Percentiles rank a stretch among this genome's conserved stretches.
Evolutionary conservation across 2,797 vertebrate species (phyloP).

Genomic region (Lagorchestes hirsutus): DNA sequence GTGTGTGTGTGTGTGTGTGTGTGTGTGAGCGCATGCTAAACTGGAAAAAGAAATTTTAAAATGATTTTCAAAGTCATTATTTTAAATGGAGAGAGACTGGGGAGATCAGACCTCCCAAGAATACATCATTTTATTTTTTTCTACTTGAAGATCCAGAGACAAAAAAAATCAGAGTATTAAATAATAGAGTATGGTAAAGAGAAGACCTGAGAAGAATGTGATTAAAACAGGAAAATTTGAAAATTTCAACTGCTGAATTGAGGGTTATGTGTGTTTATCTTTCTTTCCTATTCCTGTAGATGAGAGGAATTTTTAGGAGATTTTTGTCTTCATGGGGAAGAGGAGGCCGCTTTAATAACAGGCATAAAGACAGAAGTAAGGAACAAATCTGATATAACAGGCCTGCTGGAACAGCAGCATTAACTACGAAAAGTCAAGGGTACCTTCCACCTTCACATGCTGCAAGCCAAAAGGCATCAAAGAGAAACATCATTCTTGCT

Average conservation of each 20-base stretch:
- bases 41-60: neutral
- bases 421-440: neutral
- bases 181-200: neutral
- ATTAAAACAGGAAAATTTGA: neutral
- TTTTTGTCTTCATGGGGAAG: neutral
- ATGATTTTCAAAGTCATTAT: neutral
- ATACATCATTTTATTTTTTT: neutral
- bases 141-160: neutral
- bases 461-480: conserved; percentile 59
- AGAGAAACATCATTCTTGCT: conserved; percentile 46
- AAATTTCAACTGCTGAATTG: neutral
- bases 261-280: neutral
- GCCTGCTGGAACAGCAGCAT: neutral
- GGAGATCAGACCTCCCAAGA: neutral
- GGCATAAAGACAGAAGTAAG: neutral
- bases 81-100: neutral
- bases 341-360: neutral
- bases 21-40: neutral
- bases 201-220: neutral
- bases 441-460: neutral
- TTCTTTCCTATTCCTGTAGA: neutral
- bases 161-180: neutral
- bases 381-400: neutral
- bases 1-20: neutral
- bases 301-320: neutral